These are phyloP conservation scores for Octodon degus DNA, from an alignment of 2,113 vertebrate genomes.

Conservation along the genomic window DNA sequence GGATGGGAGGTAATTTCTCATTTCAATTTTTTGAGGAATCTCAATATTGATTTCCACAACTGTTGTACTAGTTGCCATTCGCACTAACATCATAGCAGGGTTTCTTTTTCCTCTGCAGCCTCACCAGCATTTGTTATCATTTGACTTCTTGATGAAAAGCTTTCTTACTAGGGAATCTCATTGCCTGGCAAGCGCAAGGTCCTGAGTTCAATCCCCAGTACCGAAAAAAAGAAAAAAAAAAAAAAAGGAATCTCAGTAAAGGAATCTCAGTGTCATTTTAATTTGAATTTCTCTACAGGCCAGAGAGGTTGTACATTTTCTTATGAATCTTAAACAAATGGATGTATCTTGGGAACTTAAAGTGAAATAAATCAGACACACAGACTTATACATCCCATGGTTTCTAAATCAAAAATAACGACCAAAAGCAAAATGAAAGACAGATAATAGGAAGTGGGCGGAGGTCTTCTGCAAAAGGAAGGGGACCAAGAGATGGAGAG, in stretches of 20 bases:
- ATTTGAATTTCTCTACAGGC: not conserved
- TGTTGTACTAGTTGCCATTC: not conserved
- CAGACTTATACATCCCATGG: not conserved
- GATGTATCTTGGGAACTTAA: not conserved
- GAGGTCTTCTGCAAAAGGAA: not conserved
- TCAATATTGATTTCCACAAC: not conserved
- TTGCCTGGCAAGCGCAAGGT: too few species aligned
- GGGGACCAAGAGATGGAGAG: not conserved
- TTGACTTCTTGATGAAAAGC: not conserved
- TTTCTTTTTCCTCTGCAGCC: not conserved
- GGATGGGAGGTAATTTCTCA: not conserved
- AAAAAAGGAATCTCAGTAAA: not conserved
- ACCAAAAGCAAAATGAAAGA: not conserved
- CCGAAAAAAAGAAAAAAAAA: too few species aligned
- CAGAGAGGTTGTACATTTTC: not conserved
- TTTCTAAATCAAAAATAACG: not conserved
- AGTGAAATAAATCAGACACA: not conserved
- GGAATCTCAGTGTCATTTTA: not conserved
- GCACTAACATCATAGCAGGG: not conserved
- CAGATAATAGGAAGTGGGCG: not conserved
- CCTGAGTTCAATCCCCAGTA: too few species aligned
- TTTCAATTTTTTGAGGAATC: not conserved
- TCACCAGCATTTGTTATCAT: not conserved
- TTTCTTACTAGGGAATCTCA: not conserved
- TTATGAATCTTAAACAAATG: not conserved